These are phyloP conservation scores for Nebria salina DNA, from an alignment of 2,888 invertebrate genomes.

Conservation along the genomic window DNA sequence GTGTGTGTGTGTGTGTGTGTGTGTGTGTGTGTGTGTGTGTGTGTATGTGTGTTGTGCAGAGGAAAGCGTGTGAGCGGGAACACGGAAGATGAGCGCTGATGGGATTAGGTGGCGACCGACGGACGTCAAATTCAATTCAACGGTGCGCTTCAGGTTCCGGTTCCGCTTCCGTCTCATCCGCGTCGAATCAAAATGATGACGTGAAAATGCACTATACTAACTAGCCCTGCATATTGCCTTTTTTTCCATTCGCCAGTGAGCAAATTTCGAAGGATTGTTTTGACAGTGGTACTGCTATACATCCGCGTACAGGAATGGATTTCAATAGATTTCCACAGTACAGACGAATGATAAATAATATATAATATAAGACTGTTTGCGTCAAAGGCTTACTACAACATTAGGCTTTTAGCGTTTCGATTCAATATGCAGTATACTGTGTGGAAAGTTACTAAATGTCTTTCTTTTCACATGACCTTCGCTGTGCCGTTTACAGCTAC, in stretches of 20 bases:
- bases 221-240: neutral
- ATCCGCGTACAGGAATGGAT: too few relatives aligned
- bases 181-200: neutral
- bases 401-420: too few relatives aligned
- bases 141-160: neutral
- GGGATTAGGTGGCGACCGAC: constrained; percentile 1
- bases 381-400: too few relatives aligned
- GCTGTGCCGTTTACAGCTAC: too few relatives aligned
- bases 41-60: neutral
- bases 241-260: neutral
- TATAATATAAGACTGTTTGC: too few relatives aligned
- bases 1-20: neutral
- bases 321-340: too few relatives aligned
- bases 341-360: too few relatives aligned
- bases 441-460: too few relatives aligned
- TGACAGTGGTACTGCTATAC: too few relatives aligned
- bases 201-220: neutral
- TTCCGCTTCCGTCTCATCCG: neutral
- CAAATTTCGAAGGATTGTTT: neutral
- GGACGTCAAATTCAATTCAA: constrained; percentile 1
- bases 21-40: neutral
- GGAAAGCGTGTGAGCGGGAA: neutral
- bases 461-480: too few relatives aligned
- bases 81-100: constrained; percentile 1
- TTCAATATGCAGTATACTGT: too few relatives aligned